Percentiles rank a stretch among this genome's conserved stretches.
These are phyloP conservation scores for Vombatus ursinus DNA, from an alignment of 2,113 vertebrate genomes.

Conservation along the genomic window DNA sequence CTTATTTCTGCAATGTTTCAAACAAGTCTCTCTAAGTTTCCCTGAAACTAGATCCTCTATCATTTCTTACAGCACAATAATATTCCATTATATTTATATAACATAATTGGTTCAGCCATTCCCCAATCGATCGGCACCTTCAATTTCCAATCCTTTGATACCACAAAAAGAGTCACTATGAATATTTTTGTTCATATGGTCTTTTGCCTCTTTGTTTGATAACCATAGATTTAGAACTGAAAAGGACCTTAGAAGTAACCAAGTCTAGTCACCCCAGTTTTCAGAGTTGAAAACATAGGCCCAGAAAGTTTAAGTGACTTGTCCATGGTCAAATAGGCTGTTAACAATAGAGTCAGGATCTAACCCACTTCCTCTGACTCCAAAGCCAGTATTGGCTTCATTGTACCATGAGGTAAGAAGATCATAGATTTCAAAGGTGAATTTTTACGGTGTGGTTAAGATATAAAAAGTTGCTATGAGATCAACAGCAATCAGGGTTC, in stretches of 20 bases:
- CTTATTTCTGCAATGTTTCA: too few relatives aligned
- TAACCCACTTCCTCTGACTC: neutral
- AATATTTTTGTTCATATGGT: too few relatives aligned
- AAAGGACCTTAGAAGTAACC: neutral
- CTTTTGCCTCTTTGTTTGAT: neutral
- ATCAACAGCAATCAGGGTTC: neutral
- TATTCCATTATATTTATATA: neutral
- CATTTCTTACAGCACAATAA: neutral
- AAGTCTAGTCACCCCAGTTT: neutral
- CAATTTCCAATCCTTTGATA: neutral
- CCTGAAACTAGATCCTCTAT: neutral
- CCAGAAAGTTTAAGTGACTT: neutral
- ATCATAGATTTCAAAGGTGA: neutral
- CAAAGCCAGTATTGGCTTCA: neutral
- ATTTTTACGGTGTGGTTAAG: neutral
- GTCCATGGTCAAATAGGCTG: neutral
- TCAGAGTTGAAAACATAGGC: neutral
- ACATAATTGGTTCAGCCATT: neutral
- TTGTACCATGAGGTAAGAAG: neutral
- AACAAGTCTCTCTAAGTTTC: neutral
- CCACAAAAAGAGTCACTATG: too few relatives aligned
- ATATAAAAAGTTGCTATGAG: neutral
- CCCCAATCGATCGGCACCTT: neutral
- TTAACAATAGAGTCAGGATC: neutral
- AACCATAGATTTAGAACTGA: neutral